These are phyloP conservation scores for Phyllopteryx taeniolatus DNA, from an alignment of 2,113 vertebrate genomes.

Conservation along the genomic window DNA sequence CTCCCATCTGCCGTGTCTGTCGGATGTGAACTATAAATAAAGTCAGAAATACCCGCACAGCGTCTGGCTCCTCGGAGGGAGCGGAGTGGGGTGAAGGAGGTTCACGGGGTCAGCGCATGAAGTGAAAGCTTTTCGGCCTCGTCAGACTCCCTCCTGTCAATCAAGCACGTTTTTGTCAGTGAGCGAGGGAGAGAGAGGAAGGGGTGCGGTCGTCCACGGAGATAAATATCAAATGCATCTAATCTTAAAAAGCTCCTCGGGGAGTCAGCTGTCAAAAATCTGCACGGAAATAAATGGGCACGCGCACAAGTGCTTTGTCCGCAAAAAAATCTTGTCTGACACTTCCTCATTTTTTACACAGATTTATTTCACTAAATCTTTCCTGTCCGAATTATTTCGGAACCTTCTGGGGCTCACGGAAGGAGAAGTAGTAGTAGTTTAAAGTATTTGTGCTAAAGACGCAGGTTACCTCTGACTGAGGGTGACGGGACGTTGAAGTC, in stretches of 20 bases:
- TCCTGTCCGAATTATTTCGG: neutral
- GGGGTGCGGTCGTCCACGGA: neutral
- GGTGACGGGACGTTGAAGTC: slow-evolving; percentile 29
- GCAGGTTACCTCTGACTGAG: slow-evolving; percentile 62
- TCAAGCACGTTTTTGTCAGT: slow-evolving; percentile 39
- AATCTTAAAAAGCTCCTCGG: slow-evolving; percentile 5
- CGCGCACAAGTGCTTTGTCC: neutral
- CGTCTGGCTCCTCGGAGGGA: slow-evolving; percentile 42
- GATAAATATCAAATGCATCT: slow-evolving; percentile 13
- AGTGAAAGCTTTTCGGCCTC: slow-evolving; percentile 47
- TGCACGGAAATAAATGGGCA: slow-evolving; percentile 9
- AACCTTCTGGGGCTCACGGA: neutral
- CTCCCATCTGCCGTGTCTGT: slow-evolving; percentile 34
- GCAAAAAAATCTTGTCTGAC: neutral
- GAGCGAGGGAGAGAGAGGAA: neutral
- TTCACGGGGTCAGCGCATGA: slow-evolving; percentile 44
- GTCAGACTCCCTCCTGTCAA: slow-evolving; percentile 50
- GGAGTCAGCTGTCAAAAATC: slow-evolving; percentile 9
- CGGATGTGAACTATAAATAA: slow-evolving; percentile 42
- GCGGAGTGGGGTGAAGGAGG: slow-evolving; percentile 34
- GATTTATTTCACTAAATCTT: neutral
- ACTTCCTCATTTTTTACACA: neutral
- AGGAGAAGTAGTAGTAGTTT: neutral
- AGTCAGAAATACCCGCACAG: slow-evolving; percentile 21
- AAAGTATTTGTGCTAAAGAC: neutral